Evolutionary conservation across 2,113 vertebrate genomes (phyloP).

Genomic region (Cinclus cinclus): DNA sequence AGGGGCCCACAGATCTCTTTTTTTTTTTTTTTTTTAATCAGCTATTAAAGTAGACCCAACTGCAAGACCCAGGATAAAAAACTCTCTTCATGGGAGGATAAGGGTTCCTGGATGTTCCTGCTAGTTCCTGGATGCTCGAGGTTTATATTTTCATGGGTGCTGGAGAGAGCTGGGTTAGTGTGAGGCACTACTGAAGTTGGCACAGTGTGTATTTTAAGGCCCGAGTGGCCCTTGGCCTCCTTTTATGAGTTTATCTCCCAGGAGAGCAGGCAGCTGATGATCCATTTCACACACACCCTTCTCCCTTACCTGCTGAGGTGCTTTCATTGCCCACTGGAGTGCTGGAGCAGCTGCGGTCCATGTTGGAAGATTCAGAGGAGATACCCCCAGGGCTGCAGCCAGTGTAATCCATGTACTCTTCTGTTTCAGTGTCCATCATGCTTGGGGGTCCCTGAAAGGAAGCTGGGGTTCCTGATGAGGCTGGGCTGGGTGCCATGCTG

Average conservation of each 20-base stretch:
- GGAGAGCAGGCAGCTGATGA: not conserved
- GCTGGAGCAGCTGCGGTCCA: conserved; percentile 97
- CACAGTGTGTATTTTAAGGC: not conserved
- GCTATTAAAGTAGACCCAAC: not conserved
- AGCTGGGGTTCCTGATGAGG: conserved; percentile 71
- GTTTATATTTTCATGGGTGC: not conserved
- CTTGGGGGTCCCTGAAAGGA: conserved; percentile 77
- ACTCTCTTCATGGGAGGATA: not conserved
- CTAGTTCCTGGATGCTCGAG: not conserved
- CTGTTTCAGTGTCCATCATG: conserved; percentile 85
- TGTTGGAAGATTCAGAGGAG: conserved; percentile 95
- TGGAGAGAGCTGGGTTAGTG: not conserved
- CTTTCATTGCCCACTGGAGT: conserved; percentile 94
- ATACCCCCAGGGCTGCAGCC: conserved; percentile 90
- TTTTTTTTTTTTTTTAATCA: not conserved
- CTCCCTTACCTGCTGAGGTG: conserved; percentile 86
- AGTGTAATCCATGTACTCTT: conserved; percentile 94
- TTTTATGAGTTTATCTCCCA: not conserved
- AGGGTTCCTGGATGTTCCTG: not conserved
- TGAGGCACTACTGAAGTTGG: not conserved
- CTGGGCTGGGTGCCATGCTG: conserved; percentile 71
- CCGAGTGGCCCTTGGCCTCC: not conserved
- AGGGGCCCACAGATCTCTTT: not conserved
- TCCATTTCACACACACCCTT: not conserved
- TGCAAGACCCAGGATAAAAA: conserved; percentile 1